Conservation (phyloP, 2,888 invertebrate genomes). For the Rhyacophila evoluta region DNA sequence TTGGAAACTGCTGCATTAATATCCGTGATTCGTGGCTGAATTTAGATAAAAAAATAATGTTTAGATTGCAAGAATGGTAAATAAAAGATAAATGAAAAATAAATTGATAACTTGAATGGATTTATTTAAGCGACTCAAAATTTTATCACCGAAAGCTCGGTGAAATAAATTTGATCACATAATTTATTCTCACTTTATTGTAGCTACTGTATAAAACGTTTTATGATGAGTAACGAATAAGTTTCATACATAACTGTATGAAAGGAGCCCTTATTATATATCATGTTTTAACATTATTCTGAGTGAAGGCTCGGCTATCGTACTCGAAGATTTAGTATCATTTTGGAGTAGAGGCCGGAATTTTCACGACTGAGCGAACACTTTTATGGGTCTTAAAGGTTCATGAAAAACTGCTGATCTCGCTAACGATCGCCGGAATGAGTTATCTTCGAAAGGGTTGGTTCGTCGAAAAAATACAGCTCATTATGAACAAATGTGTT, state of each 20-base stretch:
- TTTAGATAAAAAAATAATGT: too few relatives aligned
- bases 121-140: too few relatives aligned
- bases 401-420: slow-evolving; percentile 43
- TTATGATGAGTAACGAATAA: not conserved
- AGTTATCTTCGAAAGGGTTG: slow-evolving; percentile 29
- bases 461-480: slow-evolving; percentile 12
- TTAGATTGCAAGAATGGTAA: too few relatives aligned
- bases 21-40: too few relatives aligned
- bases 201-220: not conserved
- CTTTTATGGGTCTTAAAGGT: slow-evolving; percentile 38
- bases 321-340: slow-evolving; percentile 25
- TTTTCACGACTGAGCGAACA: slow-evolving; percentile 36
- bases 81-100: too few relatives aligned
- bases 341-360: not conserved
- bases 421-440: slow-evolving; percentile 39
- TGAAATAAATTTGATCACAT: too few relatives aligned
- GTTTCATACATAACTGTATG: not conserved
- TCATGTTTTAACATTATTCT: slow-evolving; percentile 11
- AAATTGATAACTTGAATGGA: too few relatives aligned
- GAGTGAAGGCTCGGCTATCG: slow-evolving; percentile 23
- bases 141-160: too few relatives aligned
- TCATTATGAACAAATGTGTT: slow-evolving; percentile 35
- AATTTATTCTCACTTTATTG: not conserved
- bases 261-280: slow-evolving; percentile 1
- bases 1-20: too few relatives aligned